Evolutionary conservation across 2,797 vertebrate genomes (phyloP), one percentile per base, ranked within the genome.

Genomic region (Paguma larvata): DNA sequence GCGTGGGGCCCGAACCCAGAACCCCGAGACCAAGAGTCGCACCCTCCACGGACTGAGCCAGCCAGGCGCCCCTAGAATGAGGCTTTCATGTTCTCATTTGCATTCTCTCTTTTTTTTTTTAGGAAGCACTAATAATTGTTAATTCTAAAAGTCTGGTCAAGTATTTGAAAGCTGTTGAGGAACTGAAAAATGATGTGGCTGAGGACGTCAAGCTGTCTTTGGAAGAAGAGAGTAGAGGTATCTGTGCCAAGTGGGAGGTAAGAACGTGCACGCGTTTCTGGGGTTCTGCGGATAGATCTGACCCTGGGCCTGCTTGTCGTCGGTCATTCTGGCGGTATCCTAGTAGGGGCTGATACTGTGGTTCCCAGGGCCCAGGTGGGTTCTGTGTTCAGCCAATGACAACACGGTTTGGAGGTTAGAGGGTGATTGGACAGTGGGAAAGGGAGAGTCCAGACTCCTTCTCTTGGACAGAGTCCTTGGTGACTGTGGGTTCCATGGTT

Each of bases 161-260:
- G 95, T 99, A 99, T 98, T 97, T 99, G 97, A 99, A 99, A 98
- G 99, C 99, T 59, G 98, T 99, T 2, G 99, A 99, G 95, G 98
- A 99, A 90, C 99, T 99, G 99, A 99, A 99, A 98, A 98, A 97
- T 19, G 98, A 99, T 96, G 99, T 99, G n/a, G 98, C 99, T 1
- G 98, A 99, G 3, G 97, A 97, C 0, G 98, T 99, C 96, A 99
- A 99, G 91, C 95, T 98, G 93, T 98, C 98, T 83, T 99, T 99
- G 98, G 99, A 99, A 98, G 98, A 99, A 94, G 99, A 99, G 97
- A 99, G 99, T 62, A 98, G 98, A 95, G 99, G 99, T 19, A 98
- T 99, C 89, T 98, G 98, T 83, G 98, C 98, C 84, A 99, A 99
- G 98, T 99, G 99, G 99, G 99, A 99, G 99, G 99, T 99, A 86